Conservation (phyloP, 2,888 invertebrate species). For the Dryococelus australis region DNA sequence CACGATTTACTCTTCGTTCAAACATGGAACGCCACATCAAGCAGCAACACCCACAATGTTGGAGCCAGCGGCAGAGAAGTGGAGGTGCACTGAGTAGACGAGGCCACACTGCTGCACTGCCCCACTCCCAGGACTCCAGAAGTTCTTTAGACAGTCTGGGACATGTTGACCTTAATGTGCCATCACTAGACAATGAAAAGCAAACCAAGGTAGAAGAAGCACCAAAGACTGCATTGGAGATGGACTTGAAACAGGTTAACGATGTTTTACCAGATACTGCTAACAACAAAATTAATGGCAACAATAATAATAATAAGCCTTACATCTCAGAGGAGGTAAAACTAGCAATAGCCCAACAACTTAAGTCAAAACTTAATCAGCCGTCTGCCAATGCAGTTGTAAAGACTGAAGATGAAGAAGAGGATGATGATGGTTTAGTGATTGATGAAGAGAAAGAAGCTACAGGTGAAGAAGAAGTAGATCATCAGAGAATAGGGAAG, state of each 20-base stretch:
- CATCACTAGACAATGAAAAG: neutral
- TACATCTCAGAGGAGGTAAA: conserved; percentile 72
- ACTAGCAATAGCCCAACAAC: conserved; percentile 80
- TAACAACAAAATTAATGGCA: conserved; percentile 35
- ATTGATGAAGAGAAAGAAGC: conserved; percentile 71
- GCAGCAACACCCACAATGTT: conserved; percentile 90
- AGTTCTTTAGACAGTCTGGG: neutral
- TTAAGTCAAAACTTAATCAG: conserved; percentile 61
- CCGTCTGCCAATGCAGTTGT: conserved; percentile 36
- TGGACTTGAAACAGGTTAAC: conserved; percentile 43
- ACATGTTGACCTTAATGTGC: neutral
- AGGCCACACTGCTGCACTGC: conserved; percentile 54
- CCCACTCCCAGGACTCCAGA: conserved; percentile 23
- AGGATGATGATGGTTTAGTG: conserved; percentile 62
- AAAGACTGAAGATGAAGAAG: conserved; percentile 72
- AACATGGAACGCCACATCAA: conserved; percentile 96
- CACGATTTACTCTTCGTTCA: conserved; percentile 88
- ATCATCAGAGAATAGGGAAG: conserved; percentile 30
- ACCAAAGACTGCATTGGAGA: conserved; percentile 40
- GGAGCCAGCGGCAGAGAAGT: conserved; percentile 79
- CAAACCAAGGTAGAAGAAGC: conserved; percentile 34
- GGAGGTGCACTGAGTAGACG: conserved; percentile 60
- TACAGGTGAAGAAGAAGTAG: conserved; percentile 56
- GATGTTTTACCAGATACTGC: conserved; percentile 41
- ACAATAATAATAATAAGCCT: conserved; percentile 42